These are phyloP conservation scores for Strongylocentrotus purpuratus DNA, from an alignment of 35 echinoderm and acorn worm genomes.

Conservation along the genomic window DNA sequence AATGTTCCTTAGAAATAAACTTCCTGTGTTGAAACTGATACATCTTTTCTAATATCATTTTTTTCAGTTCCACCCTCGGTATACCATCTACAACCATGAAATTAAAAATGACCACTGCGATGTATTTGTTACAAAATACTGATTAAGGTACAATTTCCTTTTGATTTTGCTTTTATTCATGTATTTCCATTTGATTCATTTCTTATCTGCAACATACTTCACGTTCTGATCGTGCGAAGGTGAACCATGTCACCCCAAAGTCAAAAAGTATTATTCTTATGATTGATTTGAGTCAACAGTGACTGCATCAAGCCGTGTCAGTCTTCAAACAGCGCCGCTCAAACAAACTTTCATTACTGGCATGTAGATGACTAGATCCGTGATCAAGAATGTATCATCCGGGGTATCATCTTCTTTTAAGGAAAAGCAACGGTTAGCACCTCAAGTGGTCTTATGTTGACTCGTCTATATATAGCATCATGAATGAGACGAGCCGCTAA, in stretches of 20 bases:
- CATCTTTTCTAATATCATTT: too few relatives aligned
- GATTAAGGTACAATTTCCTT: too few relatives aligned
- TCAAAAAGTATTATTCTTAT: background rate
- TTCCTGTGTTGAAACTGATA: too few relatives aligned
- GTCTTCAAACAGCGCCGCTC: background rate
- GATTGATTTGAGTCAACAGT: background rate
- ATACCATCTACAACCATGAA: too few relatives aligned
- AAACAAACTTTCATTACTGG: background rate
- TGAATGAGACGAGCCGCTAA: background rate
- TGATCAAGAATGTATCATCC: background rate
- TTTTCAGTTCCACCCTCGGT: too few relatives aligned
- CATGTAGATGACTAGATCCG: background rate
- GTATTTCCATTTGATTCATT: background rate
- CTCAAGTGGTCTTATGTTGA: background rate
- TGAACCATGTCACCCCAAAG: background rate
- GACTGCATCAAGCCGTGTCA: background rate
- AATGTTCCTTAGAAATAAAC: too few relatives aligned
- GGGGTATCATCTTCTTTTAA: conserved; percentile 18
- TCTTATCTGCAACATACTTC: background rate
- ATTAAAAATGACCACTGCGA: too few relatives aligned
- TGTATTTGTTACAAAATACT: too few relatives aligned
- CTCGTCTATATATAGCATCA: background rate
- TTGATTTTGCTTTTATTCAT: background rate
- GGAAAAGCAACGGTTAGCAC: background rate
- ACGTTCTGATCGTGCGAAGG: background rate